These are phyloP conservation scores for Harpagifer antarcticus DNA, from an alignment of 2,797 vertebrate genomes.

Conservation along the genomic window DNA sequence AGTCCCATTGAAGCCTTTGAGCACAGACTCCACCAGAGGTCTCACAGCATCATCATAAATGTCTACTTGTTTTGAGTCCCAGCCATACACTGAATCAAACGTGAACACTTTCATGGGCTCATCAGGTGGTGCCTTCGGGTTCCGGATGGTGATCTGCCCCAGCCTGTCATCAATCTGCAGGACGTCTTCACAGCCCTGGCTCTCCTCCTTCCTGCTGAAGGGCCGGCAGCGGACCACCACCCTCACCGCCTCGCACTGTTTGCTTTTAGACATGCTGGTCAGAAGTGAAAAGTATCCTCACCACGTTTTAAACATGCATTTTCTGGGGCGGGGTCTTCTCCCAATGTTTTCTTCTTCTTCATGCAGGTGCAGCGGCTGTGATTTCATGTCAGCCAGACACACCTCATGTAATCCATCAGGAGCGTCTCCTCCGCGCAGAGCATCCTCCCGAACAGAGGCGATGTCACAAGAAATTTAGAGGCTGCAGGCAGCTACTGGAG, in stretches of 20 bases:
- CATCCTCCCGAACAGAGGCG: conserved; percentile 40
- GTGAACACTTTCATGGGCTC: conserved; percentile 95
- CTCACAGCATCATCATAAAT: conserved; percentile 94
- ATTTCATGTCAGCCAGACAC: conserved; percentile 23
- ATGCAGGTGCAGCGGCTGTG: conserved; percentile 33
- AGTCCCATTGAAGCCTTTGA: conserved; percentile 95
- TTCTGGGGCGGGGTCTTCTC: conserved; percentile 27
- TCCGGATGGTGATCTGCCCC: conserved; percentile 93
- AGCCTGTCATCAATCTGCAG: conserved; percentile 90
- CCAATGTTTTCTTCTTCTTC: conserved; percentile 35
- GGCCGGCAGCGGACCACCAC: conserved; percentile 98
- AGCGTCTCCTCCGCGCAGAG: conserved; percentile 42
- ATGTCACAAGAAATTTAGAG: conserved; percentile 24
- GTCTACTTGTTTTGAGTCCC: conserved; percentile 90
- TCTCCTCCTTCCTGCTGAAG: conserved; percentile 89
- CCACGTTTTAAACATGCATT: conserved; percentile 12
- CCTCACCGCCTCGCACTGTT: conserved; percentile 90
- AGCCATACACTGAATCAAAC: conserved; percentile 94
- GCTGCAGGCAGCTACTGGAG: conserved; percentile 51
- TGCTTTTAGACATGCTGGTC: conserved; percentile 83
- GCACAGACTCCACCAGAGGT: conserved; percentile 93
- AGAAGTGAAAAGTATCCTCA: conserved; percentile 1
- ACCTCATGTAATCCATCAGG: conserved; percentile 19
- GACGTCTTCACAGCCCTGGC: conserved; percentile 85
- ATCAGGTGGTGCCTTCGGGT: conserved; percentile 88